These are phyloP conservation scores for Drosophila affinis DNA, from an alignment of 2,888 invertebrate genomes.

Conservation along the genomic window DNA sequence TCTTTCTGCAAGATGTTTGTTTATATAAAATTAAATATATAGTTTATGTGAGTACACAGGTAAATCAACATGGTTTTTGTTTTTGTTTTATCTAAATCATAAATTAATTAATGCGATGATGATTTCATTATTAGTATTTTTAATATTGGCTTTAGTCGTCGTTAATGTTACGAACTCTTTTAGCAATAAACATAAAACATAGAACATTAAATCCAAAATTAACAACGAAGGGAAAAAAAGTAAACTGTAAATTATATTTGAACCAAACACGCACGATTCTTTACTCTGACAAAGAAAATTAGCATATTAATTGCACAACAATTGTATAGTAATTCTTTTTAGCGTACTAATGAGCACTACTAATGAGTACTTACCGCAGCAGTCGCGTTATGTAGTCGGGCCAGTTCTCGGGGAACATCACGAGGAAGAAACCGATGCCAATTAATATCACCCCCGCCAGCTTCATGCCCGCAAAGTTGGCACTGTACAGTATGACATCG, in stretches of 20 bases:
- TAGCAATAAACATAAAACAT: conserved; percentile 41
- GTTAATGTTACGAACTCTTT: conserved; percentile 40
- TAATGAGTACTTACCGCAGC: conserved; percentile 87
- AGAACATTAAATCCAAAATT: conserved; percentile 16
- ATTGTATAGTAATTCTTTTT: conserved; percentile 12
- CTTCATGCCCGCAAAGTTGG: conserved; percentile 96
- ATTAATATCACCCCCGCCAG: conserved; percentile 96
- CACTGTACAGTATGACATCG: conserved; percentile 93
- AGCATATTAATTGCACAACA: conserved; percentile 62
- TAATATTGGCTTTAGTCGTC: conserved; percentile 43
- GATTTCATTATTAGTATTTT: conserved; percentile 23
- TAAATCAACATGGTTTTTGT: conserved; percentile 26
- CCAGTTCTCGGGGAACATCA: conserved; percentile 98
- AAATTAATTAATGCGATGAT: conserved; percentile 23
- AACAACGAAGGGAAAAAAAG: conserved; percentile 5
- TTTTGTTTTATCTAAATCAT: conserved; percentile 17
- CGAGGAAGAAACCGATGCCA: conserved; percentile 94
- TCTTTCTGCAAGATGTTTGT: conserved; percentile 84
- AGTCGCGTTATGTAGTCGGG: conserved; percentile 96
- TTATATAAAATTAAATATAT: conserved; percentile 74
- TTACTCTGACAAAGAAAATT: conserved; percentile 63
- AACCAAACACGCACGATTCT: conserved; percentile 63
- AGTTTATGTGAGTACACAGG: conserved; percentile 46
- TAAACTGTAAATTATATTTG: conserved; percentile 39
- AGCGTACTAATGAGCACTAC: conserved; percentile 28